Evolutionary conservation across 1,140 invertebrate genomes (phyloP), one percentile per base, ranked within the genome.

Genomic region (Pseudomyrmex cubaensis): DNA sequence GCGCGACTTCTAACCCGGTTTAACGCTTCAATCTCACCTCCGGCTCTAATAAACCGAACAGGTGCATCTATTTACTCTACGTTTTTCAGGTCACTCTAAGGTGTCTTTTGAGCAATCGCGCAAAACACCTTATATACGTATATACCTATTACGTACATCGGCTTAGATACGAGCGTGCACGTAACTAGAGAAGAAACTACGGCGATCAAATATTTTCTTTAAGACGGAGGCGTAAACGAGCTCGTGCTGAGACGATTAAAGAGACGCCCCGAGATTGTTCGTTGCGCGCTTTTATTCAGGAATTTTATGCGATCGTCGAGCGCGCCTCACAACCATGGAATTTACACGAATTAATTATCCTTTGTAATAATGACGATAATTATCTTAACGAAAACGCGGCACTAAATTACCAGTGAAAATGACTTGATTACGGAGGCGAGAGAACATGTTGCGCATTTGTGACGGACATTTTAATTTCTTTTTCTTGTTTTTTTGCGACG

Each of bases 51-150:
- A 87, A 87, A 87, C 61, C 57, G 52, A 63, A 84, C 25, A 72
- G 59, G 15, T 35, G 12, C 78, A 66, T 82, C 50, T 87, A 72
- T 87, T 87, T 87, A 72, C 73, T 56, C 54, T 77, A 20, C 48
- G 44, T 74, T 87, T 35, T 83, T 52, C 85, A 72, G 52, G 57
- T 46, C n/a, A 63, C 66, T 67, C 56, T 75, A 67, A 61, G 67
- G 48, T 12, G 82, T 35, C 85, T 87, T 87, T 87, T 85, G 82
- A 87, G 86, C 85, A 87, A 87, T 87, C 82, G 77, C 67, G 70
- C 74, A 61, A 78, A 84, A 83, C 56, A 70, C 70, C 67, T 87
- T 84, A 50, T 46, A 48, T 35, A 35, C 35, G 35, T 35, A 35
- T 22, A 15, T 80, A 61, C 44, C 66, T 77, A 82, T 87, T 83